phyloP scores from a whole-genome alignment of 1,140 invertebrate species.

The Alviniconcha marisindica region DNA sequence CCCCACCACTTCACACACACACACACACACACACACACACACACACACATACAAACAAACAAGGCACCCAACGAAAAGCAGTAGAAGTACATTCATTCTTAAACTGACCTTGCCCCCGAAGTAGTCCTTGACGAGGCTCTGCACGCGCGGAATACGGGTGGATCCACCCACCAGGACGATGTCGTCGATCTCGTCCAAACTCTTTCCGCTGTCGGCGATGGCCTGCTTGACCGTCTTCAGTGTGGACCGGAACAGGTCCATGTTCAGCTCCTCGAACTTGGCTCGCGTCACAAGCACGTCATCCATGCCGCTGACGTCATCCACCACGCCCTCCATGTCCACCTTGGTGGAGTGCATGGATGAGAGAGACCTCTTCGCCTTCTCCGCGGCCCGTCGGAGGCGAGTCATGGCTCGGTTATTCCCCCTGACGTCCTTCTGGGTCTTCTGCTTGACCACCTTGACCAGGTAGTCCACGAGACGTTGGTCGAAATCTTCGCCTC shows the following conservation, averaged over 20 bases:
- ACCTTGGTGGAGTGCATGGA: conserved; percentile 96
- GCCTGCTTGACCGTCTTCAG: conserved; percentile 91
- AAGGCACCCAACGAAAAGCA: background rate
- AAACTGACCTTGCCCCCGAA: conserved; percentile 82
- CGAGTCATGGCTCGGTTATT: conserved; percentile 96
- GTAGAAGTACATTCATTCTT: too few relatives aligned
- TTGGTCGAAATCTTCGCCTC: conserved; percentile 99
- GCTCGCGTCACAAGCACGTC: conserved; percentile 98
- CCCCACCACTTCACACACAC: too few relatives aligned
- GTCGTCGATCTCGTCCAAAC: conserved; percentile 98
- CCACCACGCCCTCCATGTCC: conserved; percentile 99
- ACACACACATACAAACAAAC: conserved; percentile 5
- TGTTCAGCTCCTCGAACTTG: conserved; percentile 99
- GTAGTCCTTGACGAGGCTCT: conserved; percentile 98
- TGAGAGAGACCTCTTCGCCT: conserved; percentile 96
- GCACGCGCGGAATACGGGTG: conserved; percentile 99
- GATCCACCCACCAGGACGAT: conserved; percentile 99
- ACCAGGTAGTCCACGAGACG: conserved; percentile 99
- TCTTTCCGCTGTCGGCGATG: conserved; percentile 98
- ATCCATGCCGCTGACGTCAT: conserved; percentile 87
- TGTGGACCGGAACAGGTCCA: conserved; percentile 98
- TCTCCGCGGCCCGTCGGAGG: conserved; percentile 96
- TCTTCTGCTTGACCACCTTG: conserved; percentile 99
- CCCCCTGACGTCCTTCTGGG: conserved; percentile 96
- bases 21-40: conserved; percentile 3